Conservation (phyloP, 1,140 invertebrate species). For the Dufourea novaeangliae region DNA sequence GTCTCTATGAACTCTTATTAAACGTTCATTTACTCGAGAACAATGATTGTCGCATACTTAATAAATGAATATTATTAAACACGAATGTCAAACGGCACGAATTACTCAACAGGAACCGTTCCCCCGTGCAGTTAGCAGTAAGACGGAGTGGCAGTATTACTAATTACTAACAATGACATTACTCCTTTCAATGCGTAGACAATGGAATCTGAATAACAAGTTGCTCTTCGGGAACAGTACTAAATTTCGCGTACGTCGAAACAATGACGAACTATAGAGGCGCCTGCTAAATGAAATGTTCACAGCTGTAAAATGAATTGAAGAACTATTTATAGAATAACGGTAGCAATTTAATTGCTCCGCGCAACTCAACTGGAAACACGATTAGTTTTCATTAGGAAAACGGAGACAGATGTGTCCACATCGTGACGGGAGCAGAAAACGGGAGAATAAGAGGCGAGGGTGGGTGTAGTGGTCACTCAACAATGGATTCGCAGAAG, state of each 20-base stretch:
- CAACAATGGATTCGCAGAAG: constrained; percentile 57
- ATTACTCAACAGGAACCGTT: background rate
- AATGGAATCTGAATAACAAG: constrained; percentile 10
- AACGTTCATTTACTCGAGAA: too few species aligned
- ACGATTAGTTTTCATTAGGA: constrained; percentile 57
- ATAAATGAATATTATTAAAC: background rate
- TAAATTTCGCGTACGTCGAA: background rate
- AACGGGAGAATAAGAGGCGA: constrained; percentile 40
- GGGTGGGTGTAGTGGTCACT: constrained; percentile 37
- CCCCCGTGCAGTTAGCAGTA: background rate
- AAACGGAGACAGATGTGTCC: constrained; percentile 14
- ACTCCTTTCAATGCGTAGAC: background rate
- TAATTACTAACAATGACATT: constrained; percentile 32
- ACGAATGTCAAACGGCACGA: background rate
- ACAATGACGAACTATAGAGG: background rate
- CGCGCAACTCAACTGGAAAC: constrained; percentile 14
- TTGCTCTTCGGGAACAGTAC: background rate
- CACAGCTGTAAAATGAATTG: constrained; percentile 20
- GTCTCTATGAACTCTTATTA: too few species aligned
- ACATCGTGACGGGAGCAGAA: constrained; percentile 33
- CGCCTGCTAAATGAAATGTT: constrained; percentile 11
- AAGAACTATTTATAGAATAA: constrained; percentile 39
- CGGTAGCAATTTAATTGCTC: constrained; percentile 45
- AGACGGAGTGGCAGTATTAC: constrained; percentile 26
- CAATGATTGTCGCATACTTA: too few species aligned